Conservation (phyloP, 2,888 invertebrate genomes). For the Cephus pulcher region DNA sequence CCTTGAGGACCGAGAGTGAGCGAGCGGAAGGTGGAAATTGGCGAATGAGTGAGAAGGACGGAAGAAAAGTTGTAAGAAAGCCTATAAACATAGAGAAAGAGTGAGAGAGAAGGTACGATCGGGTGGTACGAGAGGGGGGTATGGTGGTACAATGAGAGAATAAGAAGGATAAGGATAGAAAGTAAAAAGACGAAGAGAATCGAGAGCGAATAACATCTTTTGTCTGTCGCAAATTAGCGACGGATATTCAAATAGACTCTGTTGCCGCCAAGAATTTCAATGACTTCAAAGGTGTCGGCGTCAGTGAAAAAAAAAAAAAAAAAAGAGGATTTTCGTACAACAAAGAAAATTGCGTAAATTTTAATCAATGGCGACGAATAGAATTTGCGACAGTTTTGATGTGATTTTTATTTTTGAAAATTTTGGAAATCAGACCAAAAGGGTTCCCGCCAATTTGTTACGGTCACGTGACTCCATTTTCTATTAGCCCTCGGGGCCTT, state of each 20-base stretch:
- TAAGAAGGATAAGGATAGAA: background rate
- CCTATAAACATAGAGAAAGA: constrained; percentile 4
- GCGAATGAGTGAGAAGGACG: constrained; percentile 24
- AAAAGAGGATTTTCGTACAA: background rate
- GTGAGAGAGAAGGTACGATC: constrained; percentile 14
- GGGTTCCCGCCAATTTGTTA: constrained; percentile 46
- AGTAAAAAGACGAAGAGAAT: constrained; percentile 26
- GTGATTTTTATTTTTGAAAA: background rate
- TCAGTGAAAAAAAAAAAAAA: background rate
- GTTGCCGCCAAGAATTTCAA: constrained; percentile 44
- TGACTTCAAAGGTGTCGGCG: constrained; percentile 23
- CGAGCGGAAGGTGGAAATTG: background rate
- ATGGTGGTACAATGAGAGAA: constrained; percentile 15
- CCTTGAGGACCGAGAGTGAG: background rate
- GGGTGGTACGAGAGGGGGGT: constrained; percentile 17
- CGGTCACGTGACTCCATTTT: constrained; percentile 53
- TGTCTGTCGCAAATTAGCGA: constrained; percentile 55
- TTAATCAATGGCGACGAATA: background rate
- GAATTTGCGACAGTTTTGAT: background rate
- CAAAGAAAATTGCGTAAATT: background rate
- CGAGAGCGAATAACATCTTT: constrained; percentile 57
- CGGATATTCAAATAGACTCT: constrained; percentile 53
- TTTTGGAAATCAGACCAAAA: background rate
- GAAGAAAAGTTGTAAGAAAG: background rate
- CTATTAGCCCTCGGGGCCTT: constrained; percentile 43